Conservation (phyloP, 1,140 invertebrate genomes). For the Diorhabda carinulata region DNA sequence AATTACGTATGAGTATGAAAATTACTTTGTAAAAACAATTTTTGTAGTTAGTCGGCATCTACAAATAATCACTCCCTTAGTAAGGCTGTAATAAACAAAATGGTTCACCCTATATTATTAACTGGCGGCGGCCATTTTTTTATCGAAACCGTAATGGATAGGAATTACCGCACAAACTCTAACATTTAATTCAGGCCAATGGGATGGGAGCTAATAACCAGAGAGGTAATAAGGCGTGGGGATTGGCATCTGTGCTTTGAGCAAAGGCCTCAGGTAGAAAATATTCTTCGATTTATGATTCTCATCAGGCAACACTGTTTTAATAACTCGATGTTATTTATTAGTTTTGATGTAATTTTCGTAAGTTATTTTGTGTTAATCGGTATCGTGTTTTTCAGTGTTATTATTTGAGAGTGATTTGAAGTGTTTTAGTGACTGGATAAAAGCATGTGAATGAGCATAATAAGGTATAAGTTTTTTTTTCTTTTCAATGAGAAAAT, state of each 20-base stretch:
- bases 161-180: constrained; percentile 15
- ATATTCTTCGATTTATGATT: not conserved
- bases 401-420: not conserved
- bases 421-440: not conserved
- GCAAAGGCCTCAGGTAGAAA: constrained; percentile 18
- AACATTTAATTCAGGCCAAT: constrained; percentile 20
- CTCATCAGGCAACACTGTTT: constrained; percentile 16
- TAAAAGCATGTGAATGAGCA: too few species aligned
- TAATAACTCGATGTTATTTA: constrained; percentile 4
- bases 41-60: not conserved
- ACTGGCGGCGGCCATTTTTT: constrained; percentile 10
- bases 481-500: too few species aligned
- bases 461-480: too few species aligned
- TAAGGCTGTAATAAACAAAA: constrained; percentile 10
- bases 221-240: constrained; percentile 13
- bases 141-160: constrained; percentile 7
- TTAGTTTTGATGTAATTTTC: not conserved
- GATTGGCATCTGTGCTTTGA: constrained; percentile 6
- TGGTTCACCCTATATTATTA: constrained; percentile 11
- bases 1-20: too few species aligned
- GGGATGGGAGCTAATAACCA: constrained; percentile 13
- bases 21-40: too few species aligned
- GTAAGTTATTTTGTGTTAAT: not conserved
- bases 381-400: not conserved
- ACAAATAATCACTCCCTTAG: not conserved